Evolutionary conservation across 2,113 vertebrate species (phyloP).

Genomic region (Hemiscyllium ocellatum): DNA sequence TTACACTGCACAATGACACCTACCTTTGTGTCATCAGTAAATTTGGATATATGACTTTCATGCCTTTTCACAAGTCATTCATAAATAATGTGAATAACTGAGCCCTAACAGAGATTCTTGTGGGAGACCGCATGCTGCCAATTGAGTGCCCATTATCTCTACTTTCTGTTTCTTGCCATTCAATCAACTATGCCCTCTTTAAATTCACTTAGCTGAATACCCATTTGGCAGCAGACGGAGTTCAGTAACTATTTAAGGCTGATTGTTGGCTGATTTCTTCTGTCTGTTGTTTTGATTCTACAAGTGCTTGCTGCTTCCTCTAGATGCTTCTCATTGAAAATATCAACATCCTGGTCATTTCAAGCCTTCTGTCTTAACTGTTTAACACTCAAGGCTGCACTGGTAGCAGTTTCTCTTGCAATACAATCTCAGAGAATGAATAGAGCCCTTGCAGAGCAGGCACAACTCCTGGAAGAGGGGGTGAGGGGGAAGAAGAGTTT

Average conservation of each 20-base stretch:
- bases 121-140: too few relatives aligned
- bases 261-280: not conserved
- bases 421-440: not conserved
- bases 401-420: not conserved
- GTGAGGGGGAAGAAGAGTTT: not conserved
- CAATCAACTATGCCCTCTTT: not conserved
- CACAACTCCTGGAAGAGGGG: not conserved
- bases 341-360: not conserved
- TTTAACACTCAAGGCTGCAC: not conserved
- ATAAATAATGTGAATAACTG: too few relatives aligned
- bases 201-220: not conserved
- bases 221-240: too few relatives aligned
- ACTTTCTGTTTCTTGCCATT: too few relatives aligned
- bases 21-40: too few relatives aligned
- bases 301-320: not conserved
- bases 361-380: not conserved
- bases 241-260: not conserved
- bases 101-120: too few relatives aligned
- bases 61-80: too few relatives aligned
- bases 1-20: too few relatives aligned
- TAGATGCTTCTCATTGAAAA: not conserved
- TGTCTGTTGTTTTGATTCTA: not conserved
- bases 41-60: too few relatives aligned
- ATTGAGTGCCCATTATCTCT: too few relatives aligned
- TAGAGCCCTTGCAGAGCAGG: not conserved